Evolutionary conservation across 1,140 invertebrate genomes (phyloP).

Genomic region (Pseudomyrmex flavicornis): DNA sequence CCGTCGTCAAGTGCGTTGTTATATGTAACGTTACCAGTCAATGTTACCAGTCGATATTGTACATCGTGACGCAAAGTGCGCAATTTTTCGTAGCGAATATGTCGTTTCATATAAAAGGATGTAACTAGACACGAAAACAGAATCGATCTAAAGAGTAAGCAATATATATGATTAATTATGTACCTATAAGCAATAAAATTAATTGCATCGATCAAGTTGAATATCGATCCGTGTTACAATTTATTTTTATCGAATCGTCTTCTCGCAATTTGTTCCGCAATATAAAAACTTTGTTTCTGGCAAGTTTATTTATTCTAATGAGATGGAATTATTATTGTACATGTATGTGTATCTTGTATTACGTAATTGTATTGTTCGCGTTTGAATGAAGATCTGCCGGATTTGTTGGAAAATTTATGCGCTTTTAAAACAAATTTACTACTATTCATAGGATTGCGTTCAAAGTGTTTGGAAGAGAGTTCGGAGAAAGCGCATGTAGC

Average conservation of each 20-base stretch:
- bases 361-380: too few species aligned
- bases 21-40: not conserved
- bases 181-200: too few species aligned
- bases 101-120: not conserved
- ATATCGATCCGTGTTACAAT: too few species aligned
- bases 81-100: not conserved
- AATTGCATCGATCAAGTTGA: too few species aligned
- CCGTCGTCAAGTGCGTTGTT: not conserved
- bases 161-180: too few species aligned
- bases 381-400: not conserved
- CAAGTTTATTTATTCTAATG: too few species aligned
- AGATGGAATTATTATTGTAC: too few species aligned
- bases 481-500: not conserved
- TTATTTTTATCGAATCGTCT: too few species aligned
- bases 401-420: not conserved
- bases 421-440: not conserved
- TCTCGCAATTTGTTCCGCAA: too few species aligned
- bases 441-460: not conserved
- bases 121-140: not conserved
- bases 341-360: too few species aligned
- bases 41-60: slow-evolving; percentile 1
- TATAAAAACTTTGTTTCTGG: too few species aligned
- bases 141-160: not conserved
- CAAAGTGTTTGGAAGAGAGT: not conserved
- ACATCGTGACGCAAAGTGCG: not conserved